Base-by-base conservation (phyloP, 2,888 invertebrate species). In the Cremastinae sp. region DNA sequence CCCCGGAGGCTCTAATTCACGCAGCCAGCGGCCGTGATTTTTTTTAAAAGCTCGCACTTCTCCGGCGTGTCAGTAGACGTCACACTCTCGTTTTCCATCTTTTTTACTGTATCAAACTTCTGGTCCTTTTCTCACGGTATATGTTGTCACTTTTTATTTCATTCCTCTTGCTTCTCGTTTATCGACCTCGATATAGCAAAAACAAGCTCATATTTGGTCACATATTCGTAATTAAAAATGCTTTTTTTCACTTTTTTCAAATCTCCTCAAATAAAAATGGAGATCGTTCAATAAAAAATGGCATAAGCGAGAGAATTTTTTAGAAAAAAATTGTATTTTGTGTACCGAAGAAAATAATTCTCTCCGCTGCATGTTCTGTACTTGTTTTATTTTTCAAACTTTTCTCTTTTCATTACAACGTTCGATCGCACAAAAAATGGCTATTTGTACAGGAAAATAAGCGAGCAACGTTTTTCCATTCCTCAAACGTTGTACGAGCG, bases 41-140 rank as follows among this genome's bases (percentile, higher is more conserved):
- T 73, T 39, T 45, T 45, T 18, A 37, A 58, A 53, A 45, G 68
- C 69, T 49, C 59, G 49, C 69, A 69, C 56, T 53, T 41, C 37
- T 12, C 53, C 39, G 28, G 41, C 53, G 45, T 64, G 76, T 77
- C 76, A 73, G 73, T 77, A 69, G 59, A 73, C 69, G 59, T 65
- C 59, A 55, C 53, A 12, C 55, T 59, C 51, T 28, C 20, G 3
- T 51, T 39, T 45, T 14, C 43, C 35, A 20, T 28, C 22, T 56
- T 16, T 10, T 10, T 39, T 16, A 16, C 56, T 39, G 69, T 61
- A 10, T 39, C 51, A 45, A 55, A 43, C 61, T 55, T 59, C 69
- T 68, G 73, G 58, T 73, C 59, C 69, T 49, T 65, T 65, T 59
- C 41, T 64, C 47, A 37, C 61, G 41, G 69, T 28, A 65, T 77